Conservation (phyloP, 2,797 vertebrate genomes). For the Pipistrellus nathusii region DNA sequence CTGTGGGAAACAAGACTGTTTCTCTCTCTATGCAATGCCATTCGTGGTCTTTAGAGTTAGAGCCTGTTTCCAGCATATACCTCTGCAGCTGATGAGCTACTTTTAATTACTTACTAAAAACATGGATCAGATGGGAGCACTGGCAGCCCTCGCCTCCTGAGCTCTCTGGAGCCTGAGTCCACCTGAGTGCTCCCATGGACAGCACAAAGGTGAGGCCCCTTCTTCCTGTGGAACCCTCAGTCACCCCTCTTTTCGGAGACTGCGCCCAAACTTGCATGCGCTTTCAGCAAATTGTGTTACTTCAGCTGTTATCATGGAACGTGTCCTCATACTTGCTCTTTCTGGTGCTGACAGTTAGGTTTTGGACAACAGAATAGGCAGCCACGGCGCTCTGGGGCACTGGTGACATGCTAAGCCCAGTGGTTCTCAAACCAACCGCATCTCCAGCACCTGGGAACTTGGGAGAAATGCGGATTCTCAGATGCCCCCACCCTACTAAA, state of each 20-base stretch:
- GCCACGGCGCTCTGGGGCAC: rapidly evolving
- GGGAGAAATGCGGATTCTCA: not conserved
- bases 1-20: not conserved
- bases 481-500: not conserved
- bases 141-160: not conserved
- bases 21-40: not conserved
- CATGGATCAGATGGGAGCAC: not conserved
- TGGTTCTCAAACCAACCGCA: not conserved
- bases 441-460: not conserved
- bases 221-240: not conserved
- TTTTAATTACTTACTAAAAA: not conserved
- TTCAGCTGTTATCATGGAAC: not conserved
- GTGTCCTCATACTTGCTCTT: not conserved
- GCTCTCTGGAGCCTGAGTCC: not conserved
- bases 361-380: not conserved
- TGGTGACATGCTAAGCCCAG: not conserved
- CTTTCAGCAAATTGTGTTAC: not conserved
- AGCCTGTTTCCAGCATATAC: not conserved
- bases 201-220: not conserved
- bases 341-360: not conserved
- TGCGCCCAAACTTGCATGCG: not conserved
- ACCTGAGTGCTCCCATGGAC: not conserved
- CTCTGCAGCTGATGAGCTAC: not conserved
- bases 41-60: not conserved
- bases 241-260: not conserved